Percentiles rank a stretch among this genome's conserved stretches.
These are phyloP conservation scores for Phylloscopus trochiloides DNA, from an alignment of 2,113 vertebrate genomes.

Conservation along the genomic window DNA sequence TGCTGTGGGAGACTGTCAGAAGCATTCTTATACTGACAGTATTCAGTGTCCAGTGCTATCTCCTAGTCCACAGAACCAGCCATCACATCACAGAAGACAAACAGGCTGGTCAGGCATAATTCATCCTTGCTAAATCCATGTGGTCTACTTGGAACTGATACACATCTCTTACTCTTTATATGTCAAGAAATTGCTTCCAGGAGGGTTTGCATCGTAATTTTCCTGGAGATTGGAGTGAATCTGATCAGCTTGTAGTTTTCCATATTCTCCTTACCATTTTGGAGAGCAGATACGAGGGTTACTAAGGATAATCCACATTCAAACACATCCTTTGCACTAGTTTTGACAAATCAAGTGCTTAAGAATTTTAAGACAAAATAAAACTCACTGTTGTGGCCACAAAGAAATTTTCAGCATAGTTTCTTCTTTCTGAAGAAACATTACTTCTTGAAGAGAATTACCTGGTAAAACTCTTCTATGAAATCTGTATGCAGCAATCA, in stretches of 20 bases:
- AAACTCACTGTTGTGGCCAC: background rate
- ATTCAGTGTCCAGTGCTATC: background rate
- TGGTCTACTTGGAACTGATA: background rate
- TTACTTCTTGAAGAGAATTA: background rate
- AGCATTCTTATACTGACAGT: background rate
- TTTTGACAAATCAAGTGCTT: background rate
- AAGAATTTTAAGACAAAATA: background rate
- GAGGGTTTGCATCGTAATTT: background rate
- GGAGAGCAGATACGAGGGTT: background rate
- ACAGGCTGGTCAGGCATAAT: background rate
- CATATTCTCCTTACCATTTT: background rate
- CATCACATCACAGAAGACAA: background rate
- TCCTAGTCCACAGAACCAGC: background rate
- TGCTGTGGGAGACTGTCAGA: background rate
- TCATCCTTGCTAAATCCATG: background rate
- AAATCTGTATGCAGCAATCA: background rate
- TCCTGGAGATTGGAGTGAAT: background rate
- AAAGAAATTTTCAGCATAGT: background rate
- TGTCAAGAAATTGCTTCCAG: background rate
- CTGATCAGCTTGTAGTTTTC: background rate
- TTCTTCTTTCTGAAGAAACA: background rate
- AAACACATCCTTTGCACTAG: background rate
- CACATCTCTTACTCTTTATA: background rate
- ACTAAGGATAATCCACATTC: background rate
- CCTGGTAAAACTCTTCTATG: background rate